Percentiles rank a stretch among this genome's conserved stretches.
Conservation (phyloP, 1,140 invertebrate genomes). For the Dryas iulia region DNA sequence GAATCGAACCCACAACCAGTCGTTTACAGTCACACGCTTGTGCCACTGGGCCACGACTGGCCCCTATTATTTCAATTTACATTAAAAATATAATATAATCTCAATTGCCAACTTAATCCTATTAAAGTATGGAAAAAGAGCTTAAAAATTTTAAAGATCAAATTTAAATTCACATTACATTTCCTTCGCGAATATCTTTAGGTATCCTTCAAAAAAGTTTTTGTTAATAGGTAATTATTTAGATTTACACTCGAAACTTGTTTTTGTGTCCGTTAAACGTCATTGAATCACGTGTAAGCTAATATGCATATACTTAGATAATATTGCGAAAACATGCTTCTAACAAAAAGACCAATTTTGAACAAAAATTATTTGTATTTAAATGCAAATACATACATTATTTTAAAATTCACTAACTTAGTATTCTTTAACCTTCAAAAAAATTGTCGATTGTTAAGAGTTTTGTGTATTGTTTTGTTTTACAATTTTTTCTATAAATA, state of each 20-base stretch:
- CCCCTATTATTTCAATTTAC: no score
- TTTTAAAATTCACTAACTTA: not conserved
- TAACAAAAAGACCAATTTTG: not conserved
- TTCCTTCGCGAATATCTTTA: not conserved
- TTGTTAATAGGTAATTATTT: not conserved
- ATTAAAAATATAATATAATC: no score
- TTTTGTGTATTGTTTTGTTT: not conserved
- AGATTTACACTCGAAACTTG: not conserved
- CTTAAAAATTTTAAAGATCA: no score
- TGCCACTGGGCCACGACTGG: no score
- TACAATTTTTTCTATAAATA: not conserved
- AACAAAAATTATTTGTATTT: not conserved
- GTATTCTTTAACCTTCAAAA: not conserved
- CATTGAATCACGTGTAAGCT: not conserved
- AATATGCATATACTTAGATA: not conserved
- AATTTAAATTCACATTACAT: no score
- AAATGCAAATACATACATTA: not conserved
- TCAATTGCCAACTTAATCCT: no score
- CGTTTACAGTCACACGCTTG: no score
- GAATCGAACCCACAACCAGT: no score
- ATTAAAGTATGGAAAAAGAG: no score
- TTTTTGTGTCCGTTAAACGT: not conserved
- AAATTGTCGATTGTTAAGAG: not conserved
- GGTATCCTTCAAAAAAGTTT: not conserved
- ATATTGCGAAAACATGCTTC: not conserved